These are phyloP conservation scores for Syngnathus scovelli DNA, from an alignment of 2,113 vertebrate species.

Conservation along the genomic window DNA sequence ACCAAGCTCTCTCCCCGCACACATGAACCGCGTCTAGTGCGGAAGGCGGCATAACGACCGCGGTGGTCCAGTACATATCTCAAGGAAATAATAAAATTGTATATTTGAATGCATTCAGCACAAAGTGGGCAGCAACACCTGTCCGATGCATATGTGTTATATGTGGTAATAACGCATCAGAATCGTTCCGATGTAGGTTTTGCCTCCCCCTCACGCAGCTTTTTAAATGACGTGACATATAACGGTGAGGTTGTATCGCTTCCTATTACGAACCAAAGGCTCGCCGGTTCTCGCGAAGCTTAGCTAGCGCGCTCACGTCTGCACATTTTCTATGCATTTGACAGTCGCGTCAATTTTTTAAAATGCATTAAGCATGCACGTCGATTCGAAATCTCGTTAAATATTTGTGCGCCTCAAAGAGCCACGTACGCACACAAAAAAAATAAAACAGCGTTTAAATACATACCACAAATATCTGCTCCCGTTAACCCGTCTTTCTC, in stretches of 20 bases:
- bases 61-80: not conserved
- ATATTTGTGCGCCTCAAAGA: not conserved
- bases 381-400: not conserved
- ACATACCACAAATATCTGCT: constrained; percentile 53
- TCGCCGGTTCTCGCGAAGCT: not conserved
- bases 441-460: constrained; percentile 9
- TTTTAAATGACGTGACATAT: not conserved
- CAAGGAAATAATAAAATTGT: not conserved
- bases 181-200: not conserved
- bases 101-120: not conserved
- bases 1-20: constrained; percentile 9
- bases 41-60: constrained; percentile 18
- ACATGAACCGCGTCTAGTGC: constrained; percentile 11
- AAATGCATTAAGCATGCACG: not conserved
- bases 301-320: not conserved
- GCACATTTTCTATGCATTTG: not conserved
- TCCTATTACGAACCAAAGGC: not conserved
- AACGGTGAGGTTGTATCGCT: not conserved
- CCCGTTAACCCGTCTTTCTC: constrained; percentile 24
- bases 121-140: not conserved
- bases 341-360: not conserved
- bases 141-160: not conserved
- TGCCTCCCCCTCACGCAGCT: not conserved
- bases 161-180: not conserved
- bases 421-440: not conserved